Percentiles rank a stretch among this genome's conserved stretches.
phyloP scores from a whole-genome alignment of 2,113 vertebrate genomes.

The Prunella himalayana region DNA sequence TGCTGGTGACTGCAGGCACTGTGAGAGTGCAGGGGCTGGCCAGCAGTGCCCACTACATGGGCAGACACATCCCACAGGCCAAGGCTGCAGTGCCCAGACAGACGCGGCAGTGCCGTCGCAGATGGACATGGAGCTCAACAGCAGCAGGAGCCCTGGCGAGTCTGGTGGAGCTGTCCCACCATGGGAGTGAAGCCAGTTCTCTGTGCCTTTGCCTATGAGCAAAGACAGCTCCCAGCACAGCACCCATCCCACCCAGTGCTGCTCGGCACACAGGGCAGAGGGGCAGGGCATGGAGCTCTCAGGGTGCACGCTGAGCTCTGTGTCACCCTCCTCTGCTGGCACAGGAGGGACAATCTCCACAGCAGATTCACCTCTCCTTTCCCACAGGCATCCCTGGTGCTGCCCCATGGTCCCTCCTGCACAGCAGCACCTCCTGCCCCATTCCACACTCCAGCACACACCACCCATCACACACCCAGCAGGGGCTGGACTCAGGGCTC shows the following conservation, averaged over 20 bases:
- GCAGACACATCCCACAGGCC: rapidly evolving
- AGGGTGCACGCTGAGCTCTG: rapidly evolving
- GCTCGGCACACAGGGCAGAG: background rate
- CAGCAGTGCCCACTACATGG: background rate
- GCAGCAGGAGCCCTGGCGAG: background rate
- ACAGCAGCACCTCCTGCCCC: background rate
- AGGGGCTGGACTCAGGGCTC: rapidly evolving
- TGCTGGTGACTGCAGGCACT: background rate
- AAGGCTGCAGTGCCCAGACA: background rate
- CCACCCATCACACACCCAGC: background rate
- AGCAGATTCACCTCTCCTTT: background rate
- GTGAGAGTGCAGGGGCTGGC: background rate
- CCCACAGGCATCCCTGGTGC: background rate
- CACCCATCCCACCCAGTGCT: rapidly evolving
- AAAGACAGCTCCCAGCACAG: background rate
- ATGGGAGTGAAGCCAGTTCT: background rate
- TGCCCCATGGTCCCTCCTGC: rapidly evolving
- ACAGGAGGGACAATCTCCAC: background rate
- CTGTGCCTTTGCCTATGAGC: background rate
- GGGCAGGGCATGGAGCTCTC: background rate
- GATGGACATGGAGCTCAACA: rapidly evolving
- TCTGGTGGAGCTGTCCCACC: rapidly evolving
- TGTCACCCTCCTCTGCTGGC: background rate
- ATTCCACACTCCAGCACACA: background rate
- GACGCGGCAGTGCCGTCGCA: rapidly evolving